phyloP scores from a whole-genome alignment of 2,888 invertebrate species.

The Mythimna albipuncta region DNA sequence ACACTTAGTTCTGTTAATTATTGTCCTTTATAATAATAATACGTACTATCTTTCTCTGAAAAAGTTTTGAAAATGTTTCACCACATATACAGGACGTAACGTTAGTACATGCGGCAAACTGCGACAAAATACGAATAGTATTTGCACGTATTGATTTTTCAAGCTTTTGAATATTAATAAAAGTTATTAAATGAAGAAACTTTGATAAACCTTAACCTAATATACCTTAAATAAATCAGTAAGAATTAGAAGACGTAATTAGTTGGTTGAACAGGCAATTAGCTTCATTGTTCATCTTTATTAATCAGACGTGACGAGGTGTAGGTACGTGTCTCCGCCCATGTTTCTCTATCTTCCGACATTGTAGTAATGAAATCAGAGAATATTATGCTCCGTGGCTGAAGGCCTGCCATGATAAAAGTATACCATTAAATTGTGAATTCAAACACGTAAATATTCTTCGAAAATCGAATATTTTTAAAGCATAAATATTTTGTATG shows the following conservation, averaged over 20 bases:
- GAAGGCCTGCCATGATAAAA: too few species aligned
- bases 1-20: too few species aligned
- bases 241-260: neutral
- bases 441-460: too few species aligned
- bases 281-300: slow-evolving; percentile 3
- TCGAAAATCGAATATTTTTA: too few species aligned
- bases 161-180: too few species aligned
- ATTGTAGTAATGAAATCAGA: neutral
- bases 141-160: too few species aligned
- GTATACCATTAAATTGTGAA: too few species aligned
- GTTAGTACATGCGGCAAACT: too few species aligned
- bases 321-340: slow-evolving; percentile 18
- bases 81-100: neutral
- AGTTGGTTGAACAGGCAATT: slow-evolving; percentile 16
- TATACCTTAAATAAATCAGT: neutral
- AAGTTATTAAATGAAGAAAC: neutral
- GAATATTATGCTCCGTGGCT: neutral
- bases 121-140: too few species aligned
- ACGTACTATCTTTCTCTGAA: neutral
- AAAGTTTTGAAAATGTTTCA: neutral
- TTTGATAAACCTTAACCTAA: neutral
- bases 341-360: neutral
- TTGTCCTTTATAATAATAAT: too few species aligned
- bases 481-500: too few species aligned
- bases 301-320: slow-evolving; percentile 6